Percentiles rank a stretch among this genome's conserved stretches.
Conservation (phyloP, 2,797 vertebrate genomes). For the Peromyscus melanophrys region DNA sequence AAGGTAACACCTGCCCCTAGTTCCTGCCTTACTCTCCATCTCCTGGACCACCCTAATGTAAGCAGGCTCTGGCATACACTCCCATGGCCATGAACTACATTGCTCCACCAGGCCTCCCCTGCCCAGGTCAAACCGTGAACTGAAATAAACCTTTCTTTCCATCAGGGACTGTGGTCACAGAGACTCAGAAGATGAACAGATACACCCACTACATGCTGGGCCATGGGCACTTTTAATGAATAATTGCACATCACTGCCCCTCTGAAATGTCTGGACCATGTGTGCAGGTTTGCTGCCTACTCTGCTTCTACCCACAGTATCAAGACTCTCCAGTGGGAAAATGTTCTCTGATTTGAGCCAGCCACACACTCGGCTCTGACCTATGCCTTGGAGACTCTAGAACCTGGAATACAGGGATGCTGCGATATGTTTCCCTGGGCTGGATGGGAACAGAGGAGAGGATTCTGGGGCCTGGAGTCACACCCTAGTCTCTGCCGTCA, state of each 20-base stretch:
- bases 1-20: background rate
- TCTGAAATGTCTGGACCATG: background rate
- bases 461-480: background rate
- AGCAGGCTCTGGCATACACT: background rate
- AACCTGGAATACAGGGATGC: background rate
- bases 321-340: background rate
- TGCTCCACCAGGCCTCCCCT: background rate
- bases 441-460: background rate
- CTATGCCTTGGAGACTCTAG: too few relatives aligned
- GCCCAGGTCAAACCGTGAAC: background rate
- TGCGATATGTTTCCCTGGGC: background rate
- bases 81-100: background rate
- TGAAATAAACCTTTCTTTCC: background rate
- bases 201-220: fast-evolving
- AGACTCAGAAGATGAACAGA: background rate
- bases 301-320: background rate
- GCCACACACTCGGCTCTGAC: background rate
- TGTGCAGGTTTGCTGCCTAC: background rate
- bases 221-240: background rate
- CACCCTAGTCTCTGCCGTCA: background rate
- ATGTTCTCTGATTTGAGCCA: background rate
- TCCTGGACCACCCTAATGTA: background rate
- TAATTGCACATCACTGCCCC: too few relatives aligned
- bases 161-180: background rate
- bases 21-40: background rate